These are phyloP conservation scores for Ailurus styani DNA, from an alignment of 2,113 vertebrate species.

Conservation along the genomic window DNA sequence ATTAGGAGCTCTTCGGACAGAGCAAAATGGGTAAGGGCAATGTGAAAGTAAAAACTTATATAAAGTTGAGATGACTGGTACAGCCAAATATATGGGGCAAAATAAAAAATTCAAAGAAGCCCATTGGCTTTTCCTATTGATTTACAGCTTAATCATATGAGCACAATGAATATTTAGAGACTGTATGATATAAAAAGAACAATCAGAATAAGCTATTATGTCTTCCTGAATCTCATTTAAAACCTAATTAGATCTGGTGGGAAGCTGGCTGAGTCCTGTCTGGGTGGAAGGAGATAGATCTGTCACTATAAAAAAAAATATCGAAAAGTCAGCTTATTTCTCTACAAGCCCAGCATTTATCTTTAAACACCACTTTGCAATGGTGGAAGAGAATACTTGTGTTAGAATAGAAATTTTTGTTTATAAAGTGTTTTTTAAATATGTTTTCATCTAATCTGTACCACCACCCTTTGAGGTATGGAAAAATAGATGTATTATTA, in stretches of 20 bases:
- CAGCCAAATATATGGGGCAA: constrained; percentile 70
- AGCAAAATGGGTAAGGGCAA: neutral
- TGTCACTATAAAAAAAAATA: constrained; percentile 7
- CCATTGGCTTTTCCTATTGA: constrained; percentile 76
- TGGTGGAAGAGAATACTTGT: neutral
- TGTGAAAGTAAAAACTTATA: constrained; percentile 61
- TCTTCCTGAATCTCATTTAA: constrained; percentile 85
- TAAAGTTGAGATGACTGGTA: constrained; percentile 66
- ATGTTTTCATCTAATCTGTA: neutral
- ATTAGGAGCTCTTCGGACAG: neutral
- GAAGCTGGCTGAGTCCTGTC: constrained; percentile 79
- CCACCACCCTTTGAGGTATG: neutral
- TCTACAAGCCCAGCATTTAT: constrained; percentile 26
- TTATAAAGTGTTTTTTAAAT: constrained; percentile 35
- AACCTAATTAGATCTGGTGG: constrained; percentile 83
- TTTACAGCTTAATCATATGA: constrained; percentile 82
- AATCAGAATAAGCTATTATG: constrained; percentile 86
- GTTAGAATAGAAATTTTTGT: neutral
- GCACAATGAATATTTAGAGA: constrained; percentile 81
- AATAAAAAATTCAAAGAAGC: constrained; percentile 73
- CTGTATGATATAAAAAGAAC: constrained; percentile 84
- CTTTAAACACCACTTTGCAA: constrained; percentile 26
- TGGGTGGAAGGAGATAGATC: constrained; percentile 76
- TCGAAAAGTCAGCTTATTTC: constrained; percentile 17
- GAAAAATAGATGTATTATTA: neutral